Evolutionary conservation across 2,113 vertebrate genomes (phyloP), one percentile per base, ranked within the genome.

Genomic region (Rhinopomastus cyanomelas): DNA sequence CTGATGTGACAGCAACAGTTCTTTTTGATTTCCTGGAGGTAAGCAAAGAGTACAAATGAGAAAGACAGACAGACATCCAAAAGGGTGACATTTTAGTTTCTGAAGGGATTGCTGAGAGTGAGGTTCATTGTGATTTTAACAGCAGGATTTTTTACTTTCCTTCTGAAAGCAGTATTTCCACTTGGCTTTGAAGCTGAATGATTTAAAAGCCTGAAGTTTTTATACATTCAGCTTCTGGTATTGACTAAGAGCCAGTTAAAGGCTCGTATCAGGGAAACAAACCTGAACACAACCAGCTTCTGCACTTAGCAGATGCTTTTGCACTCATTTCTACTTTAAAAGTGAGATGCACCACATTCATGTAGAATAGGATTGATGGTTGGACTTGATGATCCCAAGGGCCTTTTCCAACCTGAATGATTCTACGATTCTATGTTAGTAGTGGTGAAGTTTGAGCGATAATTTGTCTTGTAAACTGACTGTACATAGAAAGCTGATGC

Each of bases 1-100:
- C 98, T 8, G 98, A 99, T 68, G 96, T 99, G 94, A 99, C 99
- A 2, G 98, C 99, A 1, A 99, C 99, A 0, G 96, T 99, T 49
- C 98, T 99, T 7, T 98, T 98, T 39, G 98, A 98, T 96, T 99
- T 99, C 78, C 96, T 99, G 25, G 99, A 99, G 98, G 99, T 98
- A 92, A 32, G 88, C 52, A n/a, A n/a, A n/a, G n/a, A n/a, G n/a
- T n/a, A n/a, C n/a, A n/a, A n/a, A n/a, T n/a, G n/a, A n/a, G n/a
- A n/a, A n/a, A n/a, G n/a, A n/a, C n/a, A n/a, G n/a, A n/a, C n/a
- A n/a, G n/a, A n/a, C n/a, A n/a, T 69, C 14, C 20, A 42, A 81
- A 49, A 4, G 44, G 65, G 32, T 37, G 51, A 37, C 8, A 5
- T 12, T 69, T 59, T 29, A 19, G 17, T 61, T 74, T 84, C 23